A percentile compares a stretch with the other conserved stretches of the same genome.
Conservation (phyloP, 1,140 invertebrate species). For the Bombus cullumanus region DNA sequence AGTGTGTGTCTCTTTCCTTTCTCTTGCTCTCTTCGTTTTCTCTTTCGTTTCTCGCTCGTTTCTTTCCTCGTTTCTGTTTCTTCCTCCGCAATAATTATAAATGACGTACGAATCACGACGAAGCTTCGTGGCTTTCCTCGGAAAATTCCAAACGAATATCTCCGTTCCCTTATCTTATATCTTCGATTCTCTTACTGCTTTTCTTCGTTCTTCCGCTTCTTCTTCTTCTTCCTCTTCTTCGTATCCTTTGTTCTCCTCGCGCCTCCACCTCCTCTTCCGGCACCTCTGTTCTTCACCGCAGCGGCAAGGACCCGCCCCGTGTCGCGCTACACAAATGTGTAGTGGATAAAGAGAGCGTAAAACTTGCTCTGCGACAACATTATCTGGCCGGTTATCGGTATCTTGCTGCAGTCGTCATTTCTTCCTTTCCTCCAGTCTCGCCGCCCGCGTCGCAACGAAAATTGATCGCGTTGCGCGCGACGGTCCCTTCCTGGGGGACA, state of each 20-base stretch:
- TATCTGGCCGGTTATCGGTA: slow-evolving; percentile 70
- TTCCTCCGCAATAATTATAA: not conserved
- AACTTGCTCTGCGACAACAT: slow-evolving; percentile 80
- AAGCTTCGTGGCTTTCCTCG: not conserved
- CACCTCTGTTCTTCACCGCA: slow-evolving; percentile 66
- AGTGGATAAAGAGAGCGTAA: slow-evolving; percentile 80
- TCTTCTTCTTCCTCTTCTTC: slow-evolving; percentile 20
- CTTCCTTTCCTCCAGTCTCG: slow-evolving; percentile 54
- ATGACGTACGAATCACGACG: not conserved
- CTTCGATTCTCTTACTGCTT: not conserved
- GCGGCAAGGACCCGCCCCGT: slow-evolving; percentile 77
- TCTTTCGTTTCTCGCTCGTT: slow-evolving; percentile 22
- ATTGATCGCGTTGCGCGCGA: slow-evolving; percentile 72
- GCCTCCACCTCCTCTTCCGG: slow-evolving; percentile 24
- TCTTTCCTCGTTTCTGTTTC: not conserved
- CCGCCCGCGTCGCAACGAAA: slow-evolving; percentile 65
- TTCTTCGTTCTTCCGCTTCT: not conserved
- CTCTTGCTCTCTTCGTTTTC: not conserved
- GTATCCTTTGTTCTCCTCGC: slow-evolving; percentile 19
- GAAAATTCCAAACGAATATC: not conserved
- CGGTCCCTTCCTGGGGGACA: slow-evolving; percentile 64
- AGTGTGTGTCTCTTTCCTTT: not conserved
- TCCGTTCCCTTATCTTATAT: not conserved
- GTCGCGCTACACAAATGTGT: slow-evolving; percentile 78
- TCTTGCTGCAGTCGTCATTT: slow-evolving; percentile 59